phyloP scores from a whole-genome alignment of 2,797 vertebrate genomes.

The Anguilla anguilla region DNA sequence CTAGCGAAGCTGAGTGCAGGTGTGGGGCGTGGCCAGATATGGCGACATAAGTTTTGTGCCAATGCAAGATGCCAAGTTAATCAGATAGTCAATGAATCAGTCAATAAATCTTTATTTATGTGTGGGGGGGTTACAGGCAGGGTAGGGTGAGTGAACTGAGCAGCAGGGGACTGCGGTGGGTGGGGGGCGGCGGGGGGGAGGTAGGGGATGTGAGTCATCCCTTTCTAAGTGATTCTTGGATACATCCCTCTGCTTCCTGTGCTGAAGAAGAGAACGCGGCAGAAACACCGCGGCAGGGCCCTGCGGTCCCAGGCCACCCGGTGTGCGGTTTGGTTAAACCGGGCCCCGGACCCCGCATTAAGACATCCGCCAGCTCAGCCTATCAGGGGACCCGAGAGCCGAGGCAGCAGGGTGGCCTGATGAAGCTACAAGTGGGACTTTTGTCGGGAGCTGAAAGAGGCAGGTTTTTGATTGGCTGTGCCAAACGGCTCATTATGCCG shows the following conservation, averaged over 20 bases:
- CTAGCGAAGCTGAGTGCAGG: slow-evolving; percentile 45
- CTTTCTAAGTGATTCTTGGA: neutral
- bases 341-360: neutral
- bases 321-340: slow-evolving; percentile 23
- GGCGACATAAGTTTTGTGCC: slow-evolving; percentile 23
- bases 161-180: too few species aligned
- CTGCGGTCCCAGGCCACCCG: neutral
- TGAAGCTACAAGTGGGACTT: neutral
- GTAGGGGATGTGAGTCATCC: neutral
- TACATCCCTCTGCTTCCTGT: neutral
- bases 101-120: neutral
- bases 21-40: slow-evolving; percentile 50
- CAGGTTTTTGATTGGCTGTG: neutral
- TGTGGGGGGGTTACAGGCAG: neutral
- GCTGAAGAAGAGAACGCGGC: neutral
- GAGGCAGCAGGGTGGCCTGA: neutral
- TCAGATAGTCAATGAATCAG: neutral
- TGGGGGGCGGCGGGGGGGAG: neutral
- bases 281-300: too few species aligned
- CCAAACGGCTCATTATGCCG: slow-evolving; percentile 15
- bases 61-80: neutral
- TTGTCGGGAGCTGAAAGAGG: neutral
- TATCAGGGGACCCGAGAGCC: neutral
- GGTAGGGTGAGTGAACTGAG: too few species aligned
- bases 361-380: slow-evolving; percentile 30